Base-by-base conservation (phyloP, 2,113 vertebrate species). In the Chascanopsetta lugubris region DNA sequence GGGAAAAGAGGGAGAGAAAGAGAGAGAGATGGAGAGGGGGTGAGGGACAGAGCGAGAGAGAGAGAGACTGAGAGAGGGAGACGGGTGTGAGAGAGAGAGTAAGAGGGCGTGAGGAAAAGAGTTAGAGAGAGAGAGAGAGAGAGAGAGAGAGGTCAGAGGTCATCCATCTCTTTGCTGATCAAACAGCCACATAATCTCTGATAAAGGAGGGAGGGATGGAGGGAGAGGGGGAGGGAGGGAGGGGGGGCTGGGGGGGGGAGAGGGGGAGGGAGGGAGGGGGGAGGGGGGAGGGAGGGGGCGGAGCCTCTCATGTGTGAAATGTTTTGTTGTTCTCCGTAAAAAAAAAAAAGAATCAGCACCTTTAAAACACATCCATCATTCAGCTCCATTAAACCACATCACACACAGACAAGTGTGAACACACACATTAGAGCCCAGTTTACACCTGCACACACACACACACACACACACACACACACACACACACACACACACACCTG, bases 131-230 rank as follows among this genome's bases (percentile, higher is more conserved):
- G 90, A 91, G 90, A 88, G 80, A 21, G 64, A 56, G 74, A 65
- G 79, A 88, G 87, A 90, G 89, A 86, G 80, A 80, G 81, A 88
- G 88, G 88, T 88, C 90, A 81, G 80, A 83, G 75, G 83, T 88
- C 88, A 86, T 87, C 83, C 88, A 75, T 88, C 87, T 88, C 80
- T 72, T 38, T 7, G 79, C 75, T 83, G 86, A 91, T 90, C 87
- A 91, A 89, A 90, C 86, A 86, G 71, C 75, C 74, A 80, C 87
- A 77, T 90, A 87, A 90, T 90, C 85, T 87, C 68, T 80, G 75
- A 86, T 85, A 85, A 85, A 85, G 67, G 77, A 84, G 66, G 62
- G 71, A 82, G 82, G 73, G 82, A 68, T 78, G 74, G 13, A 5
- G 50, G 73, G 73, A 80, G 70, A 67, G 60, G 58, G 47, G 62